A percentile compares a stretch with the other conserved stretches of the same genome.
phyloP scores from a whole-genome alignment of 2,888 invertebrate species.

The Emesis furor region DNA sequence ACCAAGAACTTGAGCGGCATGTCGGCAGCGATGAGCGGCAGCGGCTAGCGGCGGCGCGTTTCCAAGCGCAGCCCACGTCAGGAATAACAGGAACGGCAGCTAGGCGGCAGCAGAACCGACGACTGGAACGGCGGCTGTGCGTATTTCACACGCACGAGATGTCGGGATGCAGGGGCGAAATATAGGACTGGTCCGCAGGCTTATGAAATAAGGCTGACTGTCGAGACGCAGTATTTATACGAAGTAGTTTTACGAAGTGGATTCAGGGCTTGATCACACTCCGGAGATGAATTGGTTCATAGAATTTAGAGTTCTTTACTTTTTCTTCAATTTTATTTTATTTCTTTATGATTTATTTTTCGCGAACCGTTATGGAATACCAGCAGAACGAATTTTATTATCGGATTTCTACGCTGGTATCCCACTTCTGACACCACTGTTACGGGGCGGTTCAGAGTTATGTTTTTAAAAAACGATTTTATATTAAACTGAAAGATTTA shows the following conservation, averaged over 20 bases:
- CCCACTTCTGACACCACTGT: neutral
- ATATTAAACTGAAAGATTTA: too few relatives aligned
- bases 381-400: neutral
- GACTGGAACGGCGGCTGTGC: neutral
- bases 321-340: neutral
- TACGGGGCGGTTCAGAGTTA: neutral
- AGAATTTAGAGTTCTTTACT: neutral
- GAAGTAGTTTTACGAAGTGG: neutral
- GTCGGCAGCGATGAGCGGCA: neutral
- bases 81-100: conserved; percentile 6
- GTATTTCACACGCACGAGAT: neutral
- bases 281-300: neutral
- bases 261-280: neutral
- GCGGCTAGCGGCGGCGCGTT: neutral
- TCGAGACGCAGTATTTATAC: neutral
- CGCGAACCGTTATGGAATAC: neutral
- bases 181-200: neutral
- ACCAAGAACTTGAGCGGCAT: too few relatives aligned
- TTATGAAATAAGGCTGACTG: neutral
- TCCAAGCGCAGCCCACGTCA: neutral
- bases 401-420: neutral
- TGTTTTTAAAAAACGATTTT: neutral
- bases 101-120: neutral
- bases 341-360: neutral
- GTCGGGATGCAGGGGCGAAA: too few relatives aligned